Conservation (phyloP, 2,113 vertebrate genomes). For the Caranx ignobilis region DNA sequence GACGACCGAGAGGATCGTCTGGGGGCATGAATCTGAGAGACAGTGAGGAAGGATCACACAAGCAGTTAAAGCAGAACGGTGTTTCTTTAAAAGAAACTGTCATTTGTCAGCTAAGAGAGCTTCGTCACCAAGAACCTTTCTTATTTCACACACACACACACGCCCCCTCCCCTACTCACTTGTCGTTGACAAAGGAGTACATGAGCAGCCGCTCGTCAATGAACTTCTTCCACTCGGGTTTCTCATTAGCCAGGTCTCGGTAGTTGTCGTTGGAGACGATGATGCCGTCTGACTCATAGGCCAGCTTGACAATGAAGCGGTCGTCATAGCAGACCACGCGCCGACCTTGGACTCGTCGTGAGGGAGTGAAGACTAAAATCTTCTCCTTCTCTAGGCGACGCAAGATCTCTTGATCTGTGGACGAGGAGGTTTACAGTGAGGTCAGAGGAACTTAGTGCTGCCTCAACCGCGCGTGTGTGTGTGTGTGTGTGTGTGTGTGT, state of each 20-base stretch:
- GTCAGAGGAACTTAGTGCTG: not conserved
- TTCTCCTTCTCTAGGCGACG: conserved; percentile 96
- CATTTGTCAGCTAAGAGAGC: not conserved
- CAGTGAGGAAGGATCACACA: too few relatives aligned
- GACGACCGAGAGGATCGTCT: conserved; percentile 96
- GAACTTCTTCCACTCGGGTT: conserved; percentile 99
- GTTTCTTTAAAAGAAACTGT: too few relatives aligned
- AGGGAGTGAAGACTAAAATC: conserved; percentile 96
- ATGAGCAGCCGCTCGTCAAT: conserved; percentile 96
- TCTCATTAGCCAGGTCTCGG: conserved; percentile 95
- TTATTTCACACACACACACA: not conserved
- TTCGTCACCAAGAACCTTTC: not conserved
- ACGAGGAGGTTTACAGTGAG: not conserved
- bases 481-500: too few relatives aligned
- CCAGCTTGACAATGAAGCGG: conserved; percentile 96
- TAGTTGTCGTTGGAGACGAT: conserved; percentile 99
- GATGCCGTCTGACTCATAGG: conserved; percentile 95
- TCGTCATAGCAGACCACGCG: conserved; percentile 98
- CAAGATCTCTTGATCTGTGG: conserved; percentile 94
- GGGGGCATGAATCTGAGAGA: conserved; percentile 93
- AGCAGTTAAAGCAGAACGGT: too few relatives aligned
- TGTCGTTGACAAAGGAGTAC: conserved; percentile 99
- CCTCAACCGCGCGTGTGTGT: not conserved
- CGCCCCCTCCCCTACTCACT: conserved; percentile 83
- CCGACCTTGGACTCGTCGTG: conserved; percentile 94